Base-by-base conservation (phyloP, 2,888 invertebrate species). In the Laothoe populi region DNA sequence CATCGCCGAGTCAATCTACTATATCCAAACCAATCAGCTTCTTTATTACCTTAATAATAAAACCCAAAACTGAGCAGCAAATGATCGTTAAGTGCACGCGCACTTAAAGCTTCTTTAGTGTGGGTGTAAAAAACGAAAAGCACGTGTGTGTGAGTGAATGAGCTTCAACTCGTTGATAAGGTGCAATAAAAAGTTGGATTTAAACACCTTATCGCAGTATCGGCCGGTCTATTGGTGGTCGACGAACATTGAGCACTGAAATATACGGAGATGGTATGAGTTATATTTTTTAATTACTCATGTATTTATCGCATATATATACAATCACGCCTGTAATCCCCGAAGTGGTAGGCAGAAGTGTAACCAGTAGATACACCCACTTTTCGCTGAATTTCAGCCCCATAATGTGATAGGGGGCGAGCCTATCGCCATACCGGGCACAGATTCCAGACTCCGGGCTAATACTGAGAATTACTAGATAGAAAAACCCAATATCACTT, bases 161-260 rank as follows among this genome's bases (percentile, higher is more conserved):
- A 85, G 85, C 84, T 85, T 86, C 73, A 79, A 70, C 63, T 63
- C 60, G 75, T 68, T 83, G 88, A 89, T 88, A 88, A 88, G 79
- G 75, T 64, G 74, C 81, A 86, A 89, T 90, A 90, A 90, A 90
- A 86, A 82, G 82, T 82, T 79, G 82, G 82, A 85, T 89, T 90
- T 88, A 88, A 89, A 84, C 87, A 82, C 83, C 75, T 86, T 86
- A 86, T 88, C 84, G 75, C 63, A 72, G 77, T 84, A 83, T 85
- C 81, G 74, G 70, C 64, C 68, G 68, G 72, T 63, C 74, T 81
- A 82, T 83, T 83, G 87, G 83, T 86, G 85, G 83, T 79, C 81
- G 75, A 66, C 59, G 62, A 23, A 8, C 49, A 13, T 42, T n/a
- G 49, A 23, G 31, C 59, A 61, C 24, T n/a, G 40, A 60, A 53